Base-by-base conservation (phyloP, 2,113 vertebrate species). In the Istiophorus platypterus region DNA sequence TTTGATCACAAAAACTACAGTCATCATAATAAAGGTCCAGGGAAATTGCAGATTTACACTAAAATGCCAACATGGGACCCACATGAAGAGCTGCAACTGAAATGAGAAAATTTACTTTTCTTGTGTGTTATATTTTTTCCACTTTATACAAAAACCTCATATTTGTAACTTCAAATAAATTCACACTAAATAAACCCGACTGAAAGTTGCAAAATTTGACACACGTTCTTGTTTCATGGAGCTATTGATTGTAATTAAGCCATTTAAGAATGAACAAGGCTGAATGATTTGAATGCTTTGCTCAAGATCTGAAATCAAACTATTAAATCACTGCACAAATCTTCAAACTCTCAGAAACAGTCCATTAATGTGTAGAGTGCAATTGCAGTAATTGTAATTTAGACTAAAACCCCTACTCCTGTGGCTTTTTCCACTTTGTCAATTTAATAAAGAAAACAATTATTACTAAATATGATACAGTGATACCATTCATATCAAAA, bases 201-300 rank as follows among this genome's bases (percentile, higher is more conserved):
- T 66, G 29, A 31, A 72, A 59, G 70, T 59, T 58, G 24, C 51
- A 81, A 27, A 5, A n/a, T 70, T 39, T 74, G 31, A 73, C 47
- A 62, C 37, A 29, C 37, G 24, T 11, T 69, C 70, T 74, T 68
- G 66, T 57, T 78, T 64, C 76, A 51, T 10, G 26, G 45, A 68
- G n/a, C 26, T 47, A 81, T 17, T 66, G 76, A 88, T 70, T 87
- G 29, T 84, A 86, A 87, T 88, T 76, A 78, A 85, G 59, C 85
- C 86, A 88, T 83, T 80, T 81, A 83, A 42, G 24, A 52, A 74
- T 64, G 66, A 58, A 66, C 56, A 82, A 81, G 66, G 7, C 84
- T 22, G 83, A 88, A 71, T 41, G 47, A 58, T 69, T 61, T 42
- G 17, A 77, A 80, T 41, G 47, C 61, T 82, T 85, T 86, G 61